Percentiles rank a stretch among this genome's conserved stretches.
These are phyloP conservation scores for Epizoanthus scotinus DNA, from an alignment of 92 coral and sea anemone genomes.

Conservation along the genomic window DNA sequence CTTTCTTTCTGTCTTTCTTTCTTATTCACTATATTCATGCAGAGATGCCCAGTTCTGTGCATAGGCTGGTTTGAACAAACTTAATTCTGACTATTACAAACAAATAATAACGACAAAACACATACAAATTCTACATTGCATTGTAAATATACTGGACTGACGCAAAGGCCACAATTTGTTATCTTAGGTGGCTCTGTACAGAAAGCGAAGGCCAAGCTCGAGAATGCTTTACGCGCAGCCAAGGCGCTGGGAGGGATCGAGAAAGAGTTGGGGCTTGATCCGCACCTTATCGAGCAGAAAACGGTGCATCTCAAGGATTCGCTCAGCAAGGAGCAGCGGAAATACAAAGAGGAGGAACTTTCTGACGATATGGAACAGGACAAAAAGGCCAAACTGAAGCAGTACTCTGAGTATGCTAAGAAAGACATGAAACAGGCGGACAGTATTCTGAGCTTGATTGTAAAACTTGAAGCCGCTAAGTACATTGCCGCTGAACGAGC, in stretches of 20 bases:
- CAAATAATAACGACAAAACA: too few relatives aligned
- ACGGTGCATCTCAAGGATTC: conserved; percentile 2
- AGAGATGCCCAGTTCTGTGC: too few relatives aligned
- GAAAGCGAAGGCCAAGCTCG: conserved; percentile 36
- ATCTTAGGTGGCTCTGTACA: conserved; percentile 14
- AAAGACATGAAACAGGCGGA: conserved; percentile 41
- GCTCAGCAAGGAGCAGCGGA: conserved; percentile 20
- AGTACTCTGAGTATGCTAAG: conserved; percentile 42
- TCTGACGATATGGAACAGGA: conserved; percentile 25
- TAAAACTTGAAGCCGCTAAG: conserved; percentile 35
- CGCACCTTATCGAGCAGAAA: conserved; percentile 10
- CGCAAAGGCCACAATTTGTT: background rate
- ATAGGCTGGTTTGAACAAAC: too few relatives aligned
- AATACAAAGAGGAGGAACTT: conserved; percentile 33
- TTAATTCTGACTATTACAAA: too few relatives aligned
- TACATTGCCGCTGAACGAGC: conserved; percentile 40
- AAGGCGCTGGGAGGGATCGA: conserved; percentile 40
- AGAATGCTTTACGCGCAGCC: conserved; percentile 34
- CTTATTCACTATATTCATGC: too few relatives aligned
- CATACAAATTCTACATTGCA: too few relatives aligned
- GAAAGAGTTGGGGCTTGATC: conserved; percentile 35
- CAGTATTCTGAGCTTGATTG: conserved; percentile 34
- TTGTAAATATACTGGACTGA: too few relatives aligned
- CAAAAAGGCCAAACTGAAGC: conserved; percentile 20
- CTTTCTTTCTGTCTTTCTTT: too few relatives aligned